Evolutionary conservation across 2,113 vertebrate genomes (phyloP).

Genomic region (Suncus etruscus): DNA sequence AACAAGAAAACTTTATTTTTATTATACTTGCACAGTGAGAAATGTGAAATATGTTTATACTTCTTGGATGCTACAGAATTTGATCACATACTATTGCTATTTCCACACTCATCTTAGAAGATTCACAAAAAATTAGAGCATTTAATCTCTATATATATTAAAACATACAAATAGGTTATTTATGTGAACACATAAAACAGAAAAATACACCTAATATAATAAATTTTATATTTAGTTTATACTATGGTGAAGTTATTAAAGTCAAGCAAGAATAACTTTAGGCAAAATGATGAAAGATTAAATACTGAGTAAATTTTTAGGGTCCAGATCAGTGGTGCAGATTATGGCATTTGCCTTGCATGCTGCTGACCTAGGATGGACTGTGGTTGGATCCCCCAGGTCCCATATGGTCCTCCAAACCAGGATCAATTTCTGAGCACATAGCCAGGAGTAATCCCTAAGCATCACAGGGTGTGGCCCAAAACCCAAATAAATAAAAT

Average conservation of each 20-base stretch:
- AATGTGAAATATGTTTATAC: too few species aligned
- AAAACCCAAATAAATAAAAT: neutral
- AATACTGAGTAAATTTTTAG: constrained; percentile 42
- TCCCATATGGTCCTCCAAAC: too few species aligned
- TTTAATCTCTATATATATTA: neutral
- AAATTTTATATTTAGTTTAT: constrained; percentile 4
- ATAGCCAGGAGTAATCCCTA: too few species aligned
- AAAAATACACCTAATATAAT: neutral
- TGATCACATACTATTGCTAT: neutral
- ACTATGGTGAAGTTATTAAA: constrained; percentile 30
- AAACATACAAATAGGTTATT: constrained; percentile 19
- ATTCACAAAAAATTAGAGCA: constrained; percentile 13
- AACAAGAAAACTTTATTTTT: constrained; percentile 10
- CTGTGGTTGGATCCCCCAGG: too few species aligned
- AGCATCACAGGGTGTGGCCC: too few species aligned
- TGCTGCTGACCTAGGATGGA: too few species aligned
- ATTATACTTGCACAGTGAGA: neutral
- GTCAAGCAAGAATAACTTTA: constrained; percentile 48
- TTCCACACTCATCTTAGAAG: neutral
- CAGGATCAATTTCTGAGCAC: too few species aligned
- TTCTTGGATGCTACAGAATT: constrained; percentile 3
- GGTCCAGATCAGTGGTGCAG: too few species aligned
- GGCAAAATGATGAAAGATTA: neutral
- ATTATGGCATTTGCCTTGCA: too few species aligned
- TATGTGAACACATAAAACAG: neutral